phyloP scores from a whole-genome alignment of 92 coral and sea anemone genomes.

The Hydrozoanthus gracilis region DNA sequence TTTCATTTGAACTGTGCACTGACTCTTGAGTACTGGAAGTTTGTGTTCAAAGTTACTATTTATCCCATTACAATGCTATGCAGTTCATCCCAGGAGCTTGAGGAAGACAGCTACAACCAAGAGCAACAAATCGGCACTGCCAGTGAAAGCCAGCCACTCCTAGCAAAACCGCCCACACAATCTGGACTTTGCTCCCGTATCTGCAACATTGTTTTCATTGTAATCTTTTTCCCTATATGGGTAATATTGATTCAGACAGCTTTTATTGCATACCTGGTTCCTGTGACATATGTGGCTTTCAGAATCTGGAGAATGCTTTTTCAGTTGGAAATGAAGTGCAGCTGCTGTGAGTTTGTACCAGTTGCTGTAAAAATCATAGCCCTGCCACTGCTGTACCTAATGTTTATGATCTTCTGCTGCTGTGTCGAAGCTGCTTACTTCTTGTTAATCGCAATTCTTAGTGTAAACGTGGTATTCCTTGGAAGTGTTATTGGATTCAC shows the following conservation, averaged over 20 bases:
- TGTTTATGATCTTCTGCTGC: slow-evolving; percentile 85
- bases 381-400: slow-evolving; percentile 77
- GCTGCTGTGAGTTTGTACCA: slow-evolving; percentile 86
- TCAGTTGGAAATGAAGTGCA: slow-evolving; percentile 75
- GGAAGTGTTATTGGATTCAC: slow-evolving; percentile 88
- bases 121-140: slow-evolving; percentile 34
- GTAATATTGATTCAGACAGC: slow-evolving; percentile 67
- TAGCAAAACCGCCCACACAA: slow-evolving; percentile 12
- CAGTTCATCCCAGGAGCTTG: slow-evolving; percentile 41
- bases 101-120: slow-evolving; percentile 3
- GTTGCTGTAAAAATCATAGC: slow-evolving; percentile 64
- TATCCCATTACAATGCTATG: slow-evolving; percentile 77
- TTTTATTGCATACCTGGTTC: slow-evolving; percentile 80
- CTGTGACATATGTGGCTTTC: slow-evolving; percentile 92
- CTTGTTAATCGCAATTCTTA: slow-evolving; percentile 70
- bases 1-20: slow-evolving; percentile 88
- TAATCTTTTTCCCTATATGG: slow-evolving; percentile 79
- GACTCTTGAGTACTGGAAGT: slow-evolving; percentile 86
- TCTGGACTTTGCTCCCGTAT: slow-evolving; percentile 47
- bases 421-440: slow-evolving; percentile 86
- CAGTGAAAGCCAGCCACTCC: slow-evolving; percentile 35
- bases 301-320: slow-evolving; percentile 91
- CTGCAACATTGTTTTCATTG: slow-evolving; percentile 55
- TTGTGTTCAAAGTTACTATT: slow-evolving; percentile 66
- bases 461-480: slow-evolving; percentile 80